A percentile compares a stretch with the other conserved stretches of the same genome.
These are phyloP conservation scores for Oreochromis mossambicus DNA, from an alignment of 2,797 vertebrate genomes.

Conservation along the genomic window DNA sequence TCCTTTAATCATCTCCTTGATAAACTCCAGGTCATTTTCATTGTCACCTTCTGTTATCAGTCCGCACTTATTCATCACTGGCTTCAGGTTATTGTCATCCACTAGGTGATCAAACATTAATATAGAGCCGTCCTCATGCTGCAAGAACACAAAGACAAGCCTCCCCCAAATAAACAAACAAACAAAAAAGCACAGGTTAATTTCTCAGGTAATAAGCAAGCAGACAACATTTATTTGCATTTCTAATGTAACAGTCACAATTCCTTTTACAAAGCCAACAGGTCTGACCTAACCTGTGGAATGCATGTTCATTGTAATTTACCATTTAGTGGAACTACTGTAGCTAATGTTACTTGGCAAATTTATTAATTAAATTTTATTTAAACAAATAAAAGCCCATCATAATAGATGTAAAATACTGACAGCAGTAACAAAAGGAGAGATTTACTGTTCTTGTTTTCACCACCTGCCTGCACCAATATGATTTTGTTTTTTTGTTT, in stretches of 20 bases:
- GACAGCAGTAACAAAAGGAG: background rate
- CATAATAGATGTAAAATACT: background rate
- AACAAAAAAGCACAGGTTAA: background rate
- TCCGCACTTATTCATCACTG: slow-evolving; percentile 63
- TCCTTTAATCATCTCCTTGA: slow-evolving; percentile 85
- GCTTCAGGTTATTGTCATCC: slow-evolving; percentile 63
- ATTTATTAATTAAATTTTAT: background rate
- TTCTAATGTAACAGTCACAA: background rate
- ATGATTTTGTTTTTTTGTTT: fast-evolving
- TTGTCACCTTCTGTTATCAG: slow-evolving; percentile 51
- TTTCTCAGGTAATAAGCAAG: background rate
- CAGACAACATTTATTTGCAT: background rate
- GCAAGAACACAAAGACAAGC: background rate
- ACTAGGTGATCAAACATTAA: slow-evolving; percentile 87
- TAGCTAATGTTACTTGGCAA: background rate
- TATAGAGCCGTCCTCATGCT: slow-evolving; percentile 82
- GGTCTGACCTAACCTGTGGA: background rate
- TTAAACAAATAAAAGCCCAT: background rate
- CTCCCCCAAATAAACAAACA: background rate
- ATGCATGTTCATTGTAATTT: background rate
- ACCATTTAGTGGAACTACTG: background rate
- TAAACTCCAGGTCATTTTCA: slow-evolving; percentile 79
- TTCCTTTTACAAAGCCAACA: background rate
- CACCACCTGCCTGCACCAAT: background rate
- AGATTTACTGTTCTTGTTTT: background rate